Base-by-base conservation (phyloP, 2,888 invertebrate genomes). In the Pterobdella sp. region DNA sequence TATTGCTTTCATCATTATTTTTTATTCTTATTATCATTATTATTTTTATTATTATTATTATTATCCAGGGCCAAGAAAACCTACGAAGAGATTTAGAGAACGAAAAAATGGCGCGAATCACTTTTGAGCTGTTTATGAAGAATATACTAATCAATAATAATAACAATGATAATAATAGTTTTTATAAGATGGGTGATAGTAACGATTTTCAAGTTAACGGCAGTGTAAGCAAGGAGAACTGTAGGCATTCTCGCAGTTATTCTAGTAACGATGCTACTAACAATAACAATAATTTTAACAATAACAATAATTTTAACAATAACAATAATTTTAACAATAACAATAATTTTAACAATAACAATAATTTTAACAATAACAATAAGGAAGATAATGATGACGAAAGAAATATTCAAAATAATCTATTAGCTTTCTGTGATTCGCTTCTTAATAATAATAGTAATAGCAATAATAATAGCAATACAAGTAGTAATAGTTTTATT, bases 31-130 rank as follows among this genome's bases (percentile, higher is more conserved):
- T 65, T 34, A 65, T 35, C 4, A 29, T 29, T n/a, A 31, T 65
- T 3, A 63, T 63, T 26, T 14, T 63, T 7, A 63, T n/a, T 26
- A 14, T n/a, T n/a, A 63, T 63, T 26, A 63, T 29, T n/a, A 63
- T n/a, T 26, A 63, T 42, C 10, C 78, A 84, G 84, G 83, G 83
- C 72, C 81, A 83, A 72, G 79, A 79, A 66, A 77, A 77, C 52
- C 76, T 84, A 74, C 79, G 79, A 63, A 84, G 86, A 76, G 88
- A 89, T 79, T 82, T 91, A 78, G 88, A 89, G 75, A 89, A 89
- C 77, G 91, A 90, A 82, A 87, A 87, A 81, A 84, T 84, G 78
- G 86, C 87, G 7, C 82, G 88, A 36, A 84, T 83, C 72, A 80
- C 83, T 64, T 78, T 87, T 35, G 86, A 87, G 78, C 14, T 56